These are phyloP conservation scores for Bilobella aurantiaca DNA, from an alignment of 1,140 invertebrate species.

Conservation along the genomic window DNA sequence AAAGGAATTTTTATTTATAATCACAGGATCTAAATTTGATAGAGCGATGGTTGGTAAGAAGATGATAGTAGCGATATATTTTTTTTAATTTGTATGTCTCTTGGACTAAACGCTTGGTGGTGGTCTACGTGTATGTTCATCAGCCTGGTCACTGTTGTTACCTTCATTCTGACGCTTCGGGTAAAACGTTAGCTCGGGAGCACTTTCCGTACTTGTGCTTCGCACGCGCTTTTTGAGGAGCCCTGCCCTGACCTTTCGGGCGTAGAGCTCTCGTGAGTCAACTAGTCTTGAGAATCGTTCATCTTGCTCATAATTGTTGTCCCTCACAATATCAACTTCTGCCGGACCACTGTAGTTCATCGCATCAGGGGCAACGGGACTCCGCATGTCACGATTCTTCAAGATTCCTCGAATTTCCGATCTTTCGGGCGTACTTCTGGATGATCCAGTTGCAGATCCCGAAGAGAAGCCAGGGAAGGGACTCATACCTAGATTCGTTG, in stretches of 20 bases:
- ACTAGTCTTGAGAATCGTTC: not conserved
- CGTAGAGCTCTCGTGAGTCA: not conserved
- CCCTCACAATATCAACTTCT: not conserved
- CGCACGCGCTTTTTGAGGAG: not conserved
- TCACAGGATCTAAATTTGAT: not conserved
- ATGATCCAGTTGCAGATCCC: too few relatives aligned
- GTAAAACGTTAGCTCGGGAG: not conserved
- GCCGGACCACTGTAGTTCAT: not conserved
- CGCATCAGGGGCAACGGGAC: not conserved
- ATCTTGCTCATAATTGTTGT: constrained; percentile 2
- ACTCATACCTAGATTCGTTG: not conserved
- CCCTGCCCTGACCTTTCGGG: not conserved
- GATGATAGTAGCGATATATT: not conserved
- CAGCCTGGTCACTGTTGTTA: not conserved
- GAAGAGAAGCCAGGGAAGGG: too few relatives aligned
- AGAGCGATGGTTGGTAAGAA: not conserved
- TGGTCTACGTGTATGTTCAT: not conserved
- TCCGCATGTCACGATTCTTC: not conserved
- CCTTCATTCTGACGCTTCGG: not conserved
- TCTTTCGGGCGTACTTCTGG: not conserved
- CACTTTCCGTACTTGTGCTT: not conserved
- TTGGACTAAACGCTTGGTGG: not conserved
- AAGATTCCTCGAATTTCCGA: not conserved
- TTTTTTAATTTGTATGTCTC: not conserved
- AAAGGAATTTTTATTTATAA: not conserved